These are phyloP conservation scores for Furnarius figulus DNA, from an alignment of 2,113 vertebrate species.

Conservation along the genomic window DNA sequence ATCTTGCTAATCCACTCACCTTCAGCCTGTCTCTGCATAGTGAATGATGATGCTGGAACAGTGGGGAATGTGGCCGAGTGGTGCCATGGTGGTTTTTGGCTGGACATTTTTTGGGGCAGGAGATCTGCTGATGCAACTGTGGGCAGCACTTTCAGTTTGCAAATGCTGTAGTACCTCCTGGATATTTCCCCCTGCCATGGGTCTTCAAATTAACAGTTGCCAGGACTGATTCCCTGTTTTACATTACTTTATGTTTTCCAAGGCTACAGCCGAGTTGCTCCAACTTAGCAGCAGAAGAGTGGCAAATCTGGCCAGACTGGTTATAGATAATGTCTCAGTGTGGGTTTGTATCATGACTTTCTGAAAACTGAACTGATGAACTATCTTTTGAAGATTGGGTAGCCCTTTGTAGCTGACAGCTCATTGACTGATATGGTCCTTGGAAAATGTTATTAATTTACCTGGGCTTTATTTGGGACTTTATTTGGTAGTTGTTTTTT, in stretches of 20 bases:
- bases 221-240: not conserved
- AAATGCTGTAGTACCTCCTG: not conserved
- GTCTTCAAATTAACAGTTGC: not conserved
- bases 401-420: not conserved
- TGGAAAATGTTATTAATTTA: not conserved
- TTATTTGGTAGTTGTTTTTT: not conserved
- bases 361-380: not conserved
- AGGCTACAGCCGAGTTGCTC: not conserved
- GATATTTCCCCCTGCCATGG: too few relatives aligned
- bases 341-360: not conserved
- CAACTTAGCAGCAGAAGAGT: not conserved
- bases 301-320: not conserved
- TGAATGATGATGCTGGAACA: not conserved
- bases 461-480: not conserved
- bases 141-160: not conserved
- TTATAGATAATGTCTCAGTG: not conserved
- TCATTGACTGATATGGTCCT: not conserved
- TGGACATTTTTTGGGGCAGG: not conserved
- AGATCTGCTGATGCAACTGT: not conserved
- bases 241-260: not conserved
- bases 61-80: not conserved
- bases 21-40: not conserved
- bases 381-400: not conserved
- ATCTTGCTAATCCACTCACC: not conserved
- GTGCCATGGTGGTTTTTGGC: not conserved